Evolutionary conservation across 2,113 vertebrate genomes (phyloP).

Genomic region (Ifrita kowaldi): DNA sequence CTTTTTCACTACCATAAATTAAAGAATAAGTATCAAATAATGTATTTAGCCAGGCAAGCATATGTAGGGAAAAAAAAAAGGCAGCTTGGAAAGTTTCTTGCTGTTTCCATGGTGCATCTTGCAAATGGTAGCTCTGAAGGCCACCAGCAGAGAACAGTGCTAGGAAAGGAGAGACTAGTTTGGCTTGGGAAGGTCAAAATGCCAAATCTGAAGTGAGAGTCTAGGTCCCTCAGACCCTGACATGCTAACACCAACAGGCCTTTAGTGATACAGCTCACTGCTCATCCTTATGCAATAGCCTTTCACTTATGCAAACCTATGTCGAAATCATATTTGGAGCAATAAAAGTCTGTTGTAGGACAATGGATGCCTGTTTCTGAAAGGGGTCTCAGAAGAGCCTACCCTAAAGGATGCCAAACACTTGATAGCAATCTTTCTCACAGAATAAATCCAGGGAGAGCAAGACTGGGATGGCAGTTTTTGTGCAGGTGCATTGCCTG

Average conservation of each 20-base stretch:
- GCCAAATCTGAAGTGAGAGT: background rate
- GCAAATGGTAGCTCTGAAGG: background rate
- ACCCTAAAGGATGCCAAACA: background rate
- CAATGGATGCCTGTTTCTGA: background rate
- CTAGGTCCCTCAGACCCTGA: background rate
- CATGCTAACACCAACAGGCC: background rate
- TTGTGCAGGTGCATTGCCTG: conserved; percentile 40
- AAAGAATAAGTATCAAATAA: conserved; percentile 48
- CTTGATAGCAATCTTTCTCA: background rate
- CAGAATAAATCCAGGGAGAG: background rate
- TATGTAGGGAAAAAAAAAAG: background rate
- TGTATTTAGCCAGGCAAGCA: conserved; percentile 12
- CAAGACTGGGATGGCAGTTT: background rate
- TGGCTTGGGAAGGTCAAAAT: background rate
- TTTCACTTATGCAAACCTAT: background rate
- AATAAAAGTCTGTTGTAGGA: background rate
- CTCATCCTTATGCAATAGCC: background rate
- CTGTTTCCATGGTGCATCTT: background rate
- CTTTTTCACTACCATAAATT: conserved; percentile 39
- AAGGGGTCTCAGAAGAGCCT: background rate
- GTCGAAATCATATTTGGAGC: background rate
- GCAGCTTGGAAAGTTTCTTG: background rate
- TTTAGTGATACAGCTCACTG: background rate
- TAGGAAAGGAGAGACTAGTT: background rate
- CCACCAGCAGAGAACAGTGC: background rate